These are phyloP conservation scores for Cairina moschata DNA, from an alignment of 2,113 vertebrate genomes.

Conservation along the genomic window DNA sequence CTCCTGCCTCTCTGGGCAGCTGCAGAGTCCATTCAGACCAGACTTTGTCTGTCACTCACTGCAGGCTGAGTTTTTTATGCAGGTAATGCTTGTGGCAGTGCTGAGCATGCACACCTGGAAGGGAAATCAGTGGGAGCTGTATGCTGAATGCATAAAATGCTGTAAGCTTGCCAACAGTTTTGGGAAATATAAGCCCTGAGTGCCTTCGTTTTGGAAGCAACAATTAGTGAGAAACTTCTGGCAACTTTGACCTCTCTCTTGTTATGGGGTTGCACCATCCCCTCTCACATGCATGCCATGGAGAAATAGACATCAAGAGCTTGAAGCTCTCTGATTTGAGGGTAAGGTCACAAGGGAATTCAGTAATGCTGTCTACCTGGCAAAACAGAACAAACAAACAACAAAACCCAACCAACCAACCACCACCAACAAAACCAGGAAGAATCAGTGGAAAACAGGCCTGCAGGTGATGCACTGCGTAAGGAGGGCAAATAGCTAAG, in stretches of 20 bases:
- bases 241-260: not conserved
- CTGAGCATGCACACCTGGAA: not conserved
- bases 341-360: not conserved
- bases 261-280: not conserved
- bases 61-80: not conserved
- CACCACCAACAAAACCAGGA: not conserved
- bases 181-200: not conserved
- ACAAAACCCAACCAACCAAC: too few species aligned
- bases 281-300: not conserved
- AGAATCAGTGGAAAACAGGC: not conserved
- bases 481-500: not conserved
- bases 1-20: not conserved
- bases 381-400: not conserved
- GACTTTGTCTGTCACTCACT: not conserved
- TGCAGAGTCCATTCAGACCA: not conserved
- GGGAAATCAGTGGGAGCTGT: not conserved
- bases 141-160: not conserved
- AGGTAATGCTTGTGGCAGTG: not conserved
- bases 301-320: not conserved
- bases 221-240: not conserved
- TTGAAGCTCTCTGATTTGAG: not conserved
- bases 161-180: not conserved
- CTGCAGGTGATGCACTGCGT: accelerated
- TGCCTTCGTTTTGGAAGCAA: not conserved
- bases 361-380: not conserved